phyloP scores from a whole-genome alignment of 2,888 invertebrate genomes.

The Bhutanitis thaidina region DNA sequence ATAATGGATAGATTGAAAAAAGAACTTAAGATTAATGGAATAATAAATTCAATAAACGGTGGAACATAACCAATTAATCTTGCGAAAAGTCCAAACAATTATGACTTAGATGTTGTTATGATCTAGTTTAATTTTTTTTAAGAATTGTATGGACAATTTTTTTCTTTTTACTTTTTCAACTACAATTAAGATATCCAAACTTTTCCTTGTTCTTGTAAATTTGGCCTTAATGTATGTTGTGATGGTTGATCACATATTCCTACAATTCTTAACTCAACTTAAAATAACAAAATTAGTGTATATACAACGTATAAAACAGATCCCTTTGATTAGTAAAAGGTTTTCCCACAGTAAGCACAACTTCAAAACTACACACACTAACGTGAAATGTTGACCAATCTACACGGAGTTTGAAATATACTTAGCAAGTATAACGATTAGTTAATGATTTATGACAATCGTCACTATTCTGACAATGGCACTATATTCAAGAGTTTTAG shows the following conservation, averaged over 20 bases:
- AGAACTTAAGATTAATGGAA: constrained; percentile 16
- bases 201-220: too few relatives aligned
- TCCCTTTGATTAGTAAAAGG: constrained; percentile 16
- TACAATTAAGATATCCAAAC: too few relatives aligned
- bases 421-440: constrained; percentile 18
- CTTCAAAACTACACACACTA: constrained; percentile 10
- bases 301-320: constrained; percentile 25
- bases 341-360: constrained; percentile 17
- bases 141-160: constrained; percentile 8
- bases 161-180: background rate
- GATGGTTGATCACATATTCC: background rate
- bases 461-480: constrained; percentile 59
- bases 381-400: constrained; percentile 15
- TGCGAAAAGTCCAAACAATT: constrained; percentile 1
- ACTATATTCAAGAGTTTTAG: constrained; percentile 48
- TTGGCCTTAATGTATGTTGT: too few relatives aligned
- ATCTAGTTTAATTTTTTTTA: background rate
- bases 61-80: constrained; percentile 9
- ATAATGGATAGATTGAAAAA: constrained; percentile 11
- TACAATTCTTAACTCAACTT: constrained; percentile 14
- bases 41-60: constrained; percentile 12
- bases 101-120: background rate
- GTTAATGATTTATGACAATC: constrained; percentile 30
- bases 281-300: constrained; percentile 20
- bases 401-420: constrained; percentile 7